Evolutionary conservation across 2,888 invertebrate species (phyloP).

Genomic region (Anticlea derivata): DNA sequence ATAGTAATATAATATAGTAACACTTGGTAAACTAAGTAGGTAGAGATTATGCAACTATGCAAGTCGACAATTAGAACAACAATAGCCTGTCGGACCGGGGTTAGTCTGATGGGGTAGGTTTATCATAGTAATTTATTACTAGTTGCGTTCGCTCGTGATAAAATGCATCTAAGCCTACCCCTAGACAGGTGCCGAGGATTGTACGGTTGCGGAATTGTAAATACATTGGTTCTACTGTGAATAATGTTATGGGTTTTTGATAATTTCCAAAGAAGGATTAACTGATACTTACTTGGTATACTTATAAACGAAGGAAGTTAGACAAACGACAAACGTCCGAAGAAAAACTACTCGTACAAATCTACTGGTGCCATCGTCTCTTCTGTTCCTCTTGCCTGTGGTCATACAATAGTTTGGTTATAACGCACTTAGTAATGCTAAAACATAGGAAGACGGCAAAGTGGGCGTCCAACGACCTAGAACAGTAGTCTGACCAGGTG

Average conservation of each 20-base stretch:
- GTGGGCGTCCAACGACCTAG: no score
- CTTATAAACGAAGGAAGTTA: not conserved
- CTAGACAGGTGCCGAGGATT: slow-evolving; percentile 26
- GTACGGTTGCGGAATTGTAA: slow-evolving; percentile 20
- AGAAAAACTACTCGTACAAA: no score
- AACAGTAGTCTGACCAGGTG: no score
- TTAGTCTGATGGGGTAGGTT: slow-evolving; percentile 3
- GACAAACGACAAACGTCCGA: no score
- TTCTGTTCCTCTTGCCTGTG: no score
- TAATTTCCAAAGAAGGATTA: not conserved
- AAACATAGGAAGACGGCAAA: no score
- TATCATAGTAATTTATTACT: slow-evolving; percentile 17
- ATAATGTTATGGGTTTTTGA: slow-evolving; percentile 2
- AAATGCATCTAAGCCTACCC: slow-evolving; percentile 24
- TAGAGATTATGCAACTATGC: no score
- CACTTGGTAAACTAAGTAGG: no score
- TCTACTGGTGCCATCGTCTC: no score
- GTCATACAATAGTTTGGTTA: no score
- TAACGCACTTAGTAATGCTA: no score
- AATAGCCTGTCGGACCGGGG: slow-evolving; percentile 5
- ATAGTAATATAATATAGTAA: no score
- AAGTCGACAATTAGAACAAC: slow-evolving; percentile 5
- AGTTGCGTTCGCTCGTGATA: slow-evolving; percentile 20
- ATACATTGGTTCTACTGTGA: slow-evolving; percentile 5
- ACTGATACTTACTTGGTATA: not conserved